phyloP scores from a whole-genome alignment of 2,888 invertebrate genomes.

The Parnassius apollo region DNA sequence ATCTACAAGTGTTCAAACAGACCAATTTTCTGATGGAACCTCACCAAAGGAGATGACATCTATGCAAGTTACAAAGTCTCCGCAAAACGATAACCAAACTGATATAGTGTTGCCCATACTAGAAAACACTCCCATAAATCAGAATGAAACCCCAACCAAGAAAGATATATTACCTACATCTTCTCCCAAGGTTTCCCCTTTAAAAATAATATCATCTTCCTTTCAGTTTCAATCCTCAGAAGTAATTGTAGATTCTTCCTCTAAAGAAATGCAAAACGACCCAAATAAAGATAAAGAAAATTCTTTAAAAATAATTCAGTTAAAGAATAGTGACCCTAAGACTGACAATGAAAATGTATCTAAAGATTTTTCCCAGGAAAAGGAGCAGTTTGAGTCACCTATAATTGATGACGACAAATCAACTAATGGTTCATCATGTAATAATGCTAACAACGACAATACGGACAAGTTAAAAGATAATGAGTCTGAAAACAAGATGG shows the following conservation, averaged over 20 bases:
- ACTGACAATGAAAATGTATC: slow-evolving; percentile 18
- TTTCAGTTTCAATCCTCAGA: background rate
- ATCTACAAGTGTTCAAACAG: slow-evolving; percentile 1
- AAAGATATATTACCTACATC: slow-evolving; percentile 1
- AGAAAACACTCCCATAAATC: background rate
- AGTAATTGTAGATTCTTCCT: slow-evolving; percentile 14
- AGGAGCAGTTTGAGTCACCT: background rate
- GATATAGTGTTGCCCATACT: background rate
- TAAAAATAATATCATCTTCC: slow-evolving; percentile 5
- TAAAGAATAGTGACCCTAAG: slow-evolving; percentile 3
- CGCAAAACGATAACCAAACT: background rate
- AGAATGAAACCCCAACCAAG: slow-evolving; percentile 3
- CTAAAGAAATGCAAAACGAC: background rate
- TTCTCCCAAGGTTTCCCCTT: slow-evolving; percentile 1
- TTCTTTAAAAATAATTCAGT: slow-evolving; percentile 9
- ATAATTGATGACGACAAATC: background rate
- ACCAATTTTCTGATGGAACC: slow-evolving; percentile 3
- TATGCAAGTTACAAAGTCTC: background rate
- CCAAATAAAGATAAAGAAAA: background rate
- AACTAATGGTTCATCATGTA: slow-evolving; percentile 3
- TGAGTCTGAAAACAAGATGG: slow-evolving; percentile 28
- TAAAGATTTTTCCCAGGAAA: slow-evolving; percentile 4
- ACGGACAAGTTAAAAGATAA: slow-evolving; percentile 9
- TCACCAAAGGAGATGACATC: background rate
- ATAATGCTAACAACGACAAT: background rate